Conservation (phyloP, 2,888 invertebrate genomes). For the Acrobasis suavella region DNA sequence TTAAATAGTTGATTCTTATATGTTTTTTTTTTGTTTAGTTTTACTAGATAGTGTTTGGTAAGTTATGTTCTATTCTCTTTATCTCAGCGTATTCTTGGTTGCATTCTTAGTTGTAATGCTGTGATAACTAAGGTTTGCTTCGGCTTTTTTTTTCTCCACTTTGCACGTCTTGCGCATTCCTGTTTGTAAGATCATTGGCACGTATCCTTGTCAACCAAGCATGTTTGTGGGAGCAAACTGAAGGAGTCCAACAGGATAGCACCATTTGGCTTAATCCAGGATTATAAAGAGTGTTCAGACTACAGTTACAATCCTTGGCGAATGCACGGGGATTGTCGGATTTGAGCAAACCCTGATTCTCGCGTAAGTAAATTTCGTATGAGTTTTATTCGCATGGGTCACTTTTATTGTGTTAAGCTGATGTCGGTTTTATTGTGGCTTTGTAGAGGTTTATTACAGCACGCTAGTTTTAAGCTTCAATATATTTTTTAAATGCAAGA, state of each 20-base stretch:
- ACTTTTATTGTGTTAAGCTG: constrained; percentile 1
- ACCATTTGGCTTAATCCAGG: constrained; percentile 25
- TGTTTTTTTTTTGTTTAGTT: no score
- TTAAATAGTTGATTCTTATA: no score
- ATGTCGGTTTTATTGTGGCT: constrained; percentile 1
- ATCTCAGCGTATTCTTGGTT: no score
- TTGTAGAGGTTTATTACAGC: neutral
- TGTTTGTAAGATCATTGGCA: no score
- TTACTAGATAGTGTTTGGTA: no score
- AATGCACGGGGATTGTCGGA: constrained; percentile 56
- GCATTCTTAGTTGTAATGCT: no score
- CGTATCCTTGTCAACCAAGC: no score
- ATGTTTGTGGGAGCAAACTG: no score
- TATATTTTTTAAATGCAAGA: neutral
- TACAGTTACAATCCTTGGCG: constrained; percentile 59
- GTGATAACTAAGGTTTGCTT: no score
- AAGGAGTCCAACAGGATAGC: neutral
- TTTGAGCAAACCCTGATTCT: constrained; percentile 30
- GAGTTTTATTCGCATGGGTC: neutral
- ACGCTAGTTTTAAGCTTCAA: neutral
- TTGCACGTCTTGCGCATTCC: no score
- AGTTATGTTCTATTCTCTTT: no score
- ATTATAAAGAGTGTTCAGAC: constrained; percentile 42
- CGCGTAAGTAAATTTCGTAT: constrained; percentile 8
- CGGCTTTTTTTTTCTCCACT: no score